Base-by-base conservation (phyloP, 2,888 invertebrate species). In the Acanthacorydalis orientalis region DNA sequence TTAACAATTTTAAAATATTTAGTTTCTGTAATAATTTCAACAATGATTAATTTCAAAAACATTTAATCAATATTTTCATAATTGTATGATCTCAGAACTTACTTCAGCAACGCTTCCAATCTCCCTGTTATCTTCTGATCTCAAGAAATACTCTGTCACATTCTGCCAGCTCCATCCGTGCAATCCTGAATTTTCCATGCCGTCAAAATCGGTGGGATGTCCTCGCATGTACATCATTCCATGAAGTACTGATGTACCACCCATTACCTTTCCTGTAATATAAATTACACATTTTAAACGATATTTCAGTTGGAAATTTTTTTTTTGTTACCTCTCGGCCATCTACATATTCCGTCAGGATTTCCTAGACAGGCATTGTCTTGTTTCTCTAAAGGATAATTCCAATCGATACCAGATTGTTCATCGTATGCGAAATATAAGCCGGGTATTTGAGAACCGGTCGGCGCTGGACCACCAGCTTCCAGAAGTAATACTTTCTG, bases 181-280 rank as follows among this genome's bases (percentile, higher is more conserved):
- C 32, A 49, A 45, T 10, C 50, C 50, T 12, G 11, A 14, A 40
- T 40, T 43, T 15, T 23, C 35, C 7, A 49, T 42, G 1, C 35
- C 40, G n/a, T 51, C 38, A 23, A 45, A 51, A 32, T 51, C 51
- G 2, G 14, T n/a, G 16, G 44, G 47, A 41, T 43, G 40, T n/a
- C 51, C 51, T 51, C 51, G 33, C 44, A 49, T 49, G 37, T 51
- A 51, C 51, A 51, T 51, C 47, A 49, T 49, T n/a, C 51, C 51
- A 37, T 51, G 44, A 4, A 51, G 35, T 6, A 49, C 35, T 4
- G 40, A 41, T 7, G 51, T 49, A 10, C 51, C 51, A 11, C 51
- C 51, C 47, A 51, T 47, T 38, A 44, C 51, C 37, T 40, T 49
- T 12, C 50, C 50, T 50, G 14, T 37, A 37, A 4, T 12, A 12